Conservation (phyloP, 2,888 invertebrate species). For the Osmoderma eremita region DNA sequence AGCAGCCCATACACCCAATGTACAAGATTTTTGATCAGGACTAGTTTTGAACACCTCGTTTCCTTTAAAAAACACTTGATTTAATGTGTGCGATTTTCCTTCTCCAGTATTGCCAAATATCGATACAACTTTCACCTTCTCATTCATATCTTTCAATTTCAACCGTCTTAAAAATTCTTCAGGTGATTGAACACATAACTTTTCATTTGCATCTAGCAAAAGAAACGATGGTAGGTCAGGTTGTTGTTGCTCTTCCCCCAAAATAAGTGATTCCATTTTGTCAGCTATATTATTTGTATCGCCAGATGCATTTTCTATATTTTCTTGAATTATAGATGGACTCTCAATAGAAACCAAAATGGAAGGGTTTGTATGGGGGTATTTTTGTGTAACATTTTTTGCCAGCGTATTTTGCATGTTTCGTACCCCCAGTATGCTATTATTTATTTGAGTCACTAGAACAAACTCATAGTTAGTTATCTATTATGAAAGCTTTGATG, state of each 20-base stretch:
- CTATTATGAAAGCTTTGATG: too few species aligned
- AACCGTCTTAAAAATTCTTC: constrained; percentile 67
- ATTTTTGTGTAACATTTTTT: constrained; percentile 44
- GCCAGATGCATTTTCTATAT: constrained; percentile 45
- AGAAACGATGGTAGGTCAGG: constrained; percentile 64
- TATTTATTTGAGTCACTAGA: constrained; percentile 54
- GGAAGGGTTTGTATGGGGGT: constrained; percentile 49
- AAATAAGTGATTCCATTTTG: constrained; percentile 47
- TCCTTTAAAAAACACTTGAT: constrained; percentile 74
- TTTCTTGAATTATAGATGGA: constrained; percentile 32
- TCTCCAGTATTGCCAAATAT: constrained; percentile 88
- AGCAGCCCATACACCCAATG: constrained; percentile 82
- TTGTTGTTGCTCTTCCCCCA: constrained; percentile 22
- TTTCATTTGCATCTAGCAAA: constrained; percentile 72
- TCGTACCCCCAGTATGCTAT: constrained; percentile 43
- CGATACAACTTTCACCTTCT: constrained; percentile 80
- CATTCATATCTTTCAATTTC: constrained; percentile 63
- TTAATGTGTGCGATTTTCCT: constrained; percentile 83
- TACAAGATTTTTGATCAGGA: constrained; percentile 75
- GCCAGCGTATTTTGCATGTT: constrained; percentile 51
- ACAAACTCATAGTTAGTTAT: constrained; percentile 33
- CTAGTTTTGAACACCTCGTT: constrained; percentile 73
- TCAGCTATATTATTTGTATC: constrained; percentile 41
- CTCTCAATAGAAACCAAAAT: constrained; percentile 58
- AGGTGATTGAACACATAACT: constrained; percentile 67